Percentiles rank a stretch among this genome's conserved stretches.
Conservation (phyloP, 2,113 vertebrate species). For the Ariopsis seemanni region DNA sequence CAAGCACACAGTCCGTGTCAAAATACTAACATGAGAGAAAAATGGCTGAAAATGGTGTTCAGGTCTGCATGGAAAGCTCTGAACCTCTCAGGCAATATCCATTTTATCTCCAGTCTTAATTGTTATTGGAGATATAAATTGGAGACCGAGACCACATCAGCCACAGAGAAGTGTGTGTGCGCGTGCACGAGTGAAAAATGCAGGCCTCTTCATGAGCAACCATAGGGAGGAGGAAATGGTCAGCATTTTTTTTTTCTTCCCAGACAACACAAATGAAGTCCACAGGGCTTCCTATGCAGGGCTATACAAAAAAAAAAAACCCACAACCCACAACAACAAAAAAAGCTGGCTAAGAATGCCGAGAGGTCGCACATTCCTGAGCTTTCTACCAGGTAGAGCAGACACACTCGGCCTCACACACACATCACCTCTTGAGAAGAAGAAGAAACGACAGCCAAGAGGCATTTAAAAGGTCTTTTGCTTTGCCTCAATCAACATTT, state of each 20-base stretch:
- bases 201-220: conserved; percentile 59
- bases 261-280: conserved; percentile 72
- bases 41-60: background rate
- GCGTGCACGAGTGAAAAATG: conserved; percentile 45
- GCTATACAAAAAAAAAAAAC: conserved; percentile 69
- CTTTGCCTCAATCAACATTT: background rate
- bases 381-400: conserved; percentile 65
- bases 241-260: conserved; percentile 57
- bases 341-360: conserved; percentile 58
- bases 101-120: conserved; percentile 56
- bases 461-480: background rate
- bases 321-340: background rate
- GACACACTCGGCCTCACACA: background rate
- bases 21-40: background rate
- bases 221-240: conserved; percentile 67
- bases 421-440: background rate
- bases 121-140: conserved; percentile 66
- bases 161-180: conserved; percentile 52
- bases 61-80: background rate
- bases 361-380: conserved; percentile 65
- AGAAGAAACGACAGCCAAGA: background rate
- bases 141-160: conserved; percentile 49
- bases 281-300: conserved; percentile 72
- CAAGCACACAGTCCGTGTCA: background rate
- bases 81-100: conserved; percentile 12